Evolutionary conservation across 1,140 invertebrate species (phyloP), one percentile per base, ranked within the genome.

Genomic region (Charaxes varanes): DNA sequence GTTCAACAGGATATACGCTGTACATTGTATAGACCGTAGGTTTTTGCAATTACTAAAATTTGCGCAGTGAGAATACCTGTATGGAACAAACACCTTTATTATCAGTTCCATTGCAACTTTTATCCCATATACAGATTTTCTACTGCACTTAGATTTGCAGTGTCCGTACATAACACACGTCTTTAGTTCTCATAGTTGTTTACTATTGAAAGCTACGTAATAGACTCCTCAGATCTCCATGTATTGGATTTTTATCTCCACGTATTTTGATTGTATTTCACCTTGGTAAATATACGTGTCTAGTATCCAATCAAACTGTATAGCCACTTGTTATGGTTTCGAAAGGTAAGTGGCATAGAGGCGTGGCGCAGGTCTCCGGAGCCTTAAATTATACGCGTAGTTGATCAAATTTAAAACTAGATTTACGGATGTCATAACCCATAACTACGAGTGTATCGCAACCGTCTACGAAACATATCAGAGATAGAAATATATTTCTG

Each of bases 131-230:
- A 27, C 4, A 10, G 11, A 26, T 26, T 12, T 26, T 26, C 10
- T 11, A n/a, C 3, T 1, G 13, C 13, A 12, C 13, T 12, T 12
- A 17, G 0, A 3, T 14, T 12, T 6, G 10, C n/a, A 17, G 19
- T 41, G 16, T 48, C n/a, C n/a, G n/a, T n/a, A 41, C 32, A 22
- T 18, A 31, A 41, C 44, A 42, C 43, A 43, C 40, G 43, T 53
- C 44, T 57, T 26, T 41, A 26, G 22, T 41, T 47, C 33, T 31
- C 41, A 28, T 40, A 26, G 36, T 31, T 37, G 42, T 53, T 44
- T 57, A 50, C 50, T 36, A 43, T 49, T 23, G 34, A 42, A 49
- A 35, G 32, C 33, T 36, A 15, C 18, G 38, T 42, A 48, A 36
- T 36, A 36, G 32, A 19, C 27, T 28, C 15, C 30, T 38, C 26